Percentiles rank a stretch among this genome's conserved stretches.
Conservation (phyloP, 2,888 invertebrate species). For the Rutpela maculata region DNA sequence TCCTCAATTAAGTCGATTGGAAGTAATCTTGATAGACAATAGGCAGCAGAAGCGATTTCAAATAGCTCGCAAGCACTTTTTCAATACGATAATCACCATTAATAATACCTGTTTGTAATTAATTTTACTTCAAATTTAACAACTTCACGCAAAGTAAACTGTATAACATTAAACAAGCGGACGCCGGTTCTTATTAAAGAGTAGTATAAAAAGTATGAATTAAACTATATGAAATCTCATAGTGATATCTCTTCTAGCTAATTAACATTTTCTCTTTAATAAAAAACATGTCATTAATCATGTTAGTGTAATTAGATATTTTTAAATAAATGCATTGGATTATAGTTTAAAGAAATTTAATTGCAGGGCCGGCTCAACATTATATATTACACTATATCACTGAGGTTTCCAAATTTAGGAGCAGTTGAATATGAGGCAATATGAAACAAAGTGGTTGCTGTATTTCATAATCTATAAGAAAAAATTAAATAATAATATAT, state of each 20-base stretch:
- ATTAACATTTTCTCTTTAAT: conserved; percentile 20
- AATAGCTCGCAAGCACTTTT: neutral
- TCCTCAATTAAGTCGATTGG: neutral
- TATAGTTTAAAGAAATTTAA: conserved; percentile 1
- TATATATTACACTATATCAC: no score
- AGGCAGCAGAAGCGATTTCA: neutral
- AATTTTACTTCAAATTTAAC: conserved; percentile 2
- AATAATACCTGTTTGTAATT: neutral
- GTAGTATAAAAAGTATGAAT: neutral
- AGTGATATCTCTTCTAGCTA: conserved; percentile 9
- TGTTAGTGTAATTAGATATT: conserved; percentile 8
- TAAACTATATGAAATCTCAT: neutral
- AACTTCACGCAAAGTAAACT: conserved; percentile 1
- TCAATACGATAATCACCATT: neutral
- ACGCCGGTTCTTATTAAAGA: neutral
- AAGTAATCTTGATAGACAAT: neutral
- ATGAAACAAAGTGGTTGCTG: no score
- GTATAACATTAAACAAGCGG: neutral
- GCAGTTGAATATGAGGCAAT: no score
- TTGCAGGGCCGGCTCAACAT: neutral
- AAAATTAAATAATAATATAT: no score
- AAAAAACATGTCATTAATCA: conserved; percentile 12
- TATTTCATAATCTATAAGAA: no score
- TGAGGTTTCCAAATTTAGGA: no score
- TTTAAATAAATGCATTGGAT: conserved; percentile 8